Conservation (phyloP, 1,140 invertebrate species). For the Nomia melanderi region DNA sequence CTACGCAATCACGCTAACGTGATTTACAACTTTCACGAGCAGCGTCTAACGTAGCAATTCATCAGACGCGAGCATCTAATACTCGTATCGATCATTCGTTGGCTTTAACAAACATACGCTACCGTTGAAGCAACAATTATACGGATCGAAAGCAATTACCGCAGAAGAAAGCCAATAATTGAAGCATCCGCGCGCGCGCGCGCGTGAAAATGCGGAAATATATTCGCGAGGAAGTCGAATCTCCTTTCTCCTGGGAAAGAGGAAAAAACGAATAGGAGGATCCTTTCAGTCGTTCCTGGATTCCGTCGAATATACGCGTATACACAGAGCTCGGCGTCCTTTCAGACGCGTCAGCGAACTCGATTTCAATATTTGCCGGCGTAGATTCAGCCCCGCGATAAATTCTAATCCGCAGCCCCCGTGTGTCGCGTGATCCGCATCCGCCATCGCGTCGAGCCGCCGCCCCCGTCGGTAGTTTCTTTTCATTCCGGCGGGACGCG, state of each 20-base stretch:
- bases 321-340: not conserved
- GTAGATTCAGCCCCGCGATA: not conserved
- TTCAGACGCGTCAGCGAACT: not conserved
- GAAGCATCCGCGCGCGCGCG: no score
- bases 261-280: not conserved
- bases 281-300: not conserved
- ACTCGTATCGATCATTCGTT: no score
- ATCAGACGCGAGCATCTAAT: no score
- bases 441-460: not conserved
- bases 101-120: no score
- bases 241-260: not conserved
- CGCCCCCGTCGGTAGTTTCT: not conserved
- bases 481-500: not conserved
- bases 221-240: not conserved
- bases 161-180: no score
- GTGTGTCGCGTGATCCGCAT: slow-evolving; percentile 3
- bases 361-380: slow-evolving; percentile 10
- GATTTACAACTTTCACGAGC: no score
- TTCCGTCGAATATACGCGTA: not conserved
- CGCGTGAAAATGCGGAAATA: no score
- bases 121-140: no score
- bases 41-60: no score
- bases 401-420: not conserved
- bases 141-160: no score
- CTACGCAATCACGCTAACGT: no score